A percentile compares a stretch with the other conserved stretches of the same genome.
phyloP scores from a whole-genome alignment of 2,797 vertebrate species.

The Enteromius radiatus region DNA sequence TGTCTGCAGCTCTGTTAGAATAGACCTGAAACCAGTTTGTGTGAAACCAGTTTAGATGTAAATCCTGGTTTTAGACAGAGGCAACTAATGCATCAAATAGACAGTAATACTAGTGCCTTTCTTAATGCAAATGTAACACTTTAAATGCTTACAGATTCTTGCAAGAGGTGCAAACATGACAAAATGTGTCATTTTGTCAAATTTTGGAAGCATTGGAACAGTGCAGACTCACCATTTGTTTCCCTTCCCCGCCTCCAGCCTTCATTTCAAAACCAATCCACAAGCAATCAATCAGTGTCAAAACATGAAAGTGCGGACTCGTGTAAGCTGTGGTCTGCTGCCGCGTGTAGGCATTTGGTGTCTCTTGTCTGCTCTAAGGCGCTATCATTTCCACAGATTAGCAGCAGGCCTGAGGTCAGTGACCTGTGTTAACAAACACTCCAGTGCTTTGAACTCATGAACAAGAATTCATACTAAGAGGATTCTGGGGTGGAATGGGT shows the following conservation, averaged over 20 bases:
- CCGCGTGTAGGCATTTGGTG: slow-evolving; percentile 10
- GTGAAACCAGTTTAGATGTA: not conserved
- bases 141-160: slow-evolving; percentile 4
- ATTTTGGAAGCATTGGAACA: slow-evolving; percentile 23
- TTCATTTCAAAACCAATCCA: slow-evolving; percentile 57
- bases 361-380: slow-evolving; percentile 46
- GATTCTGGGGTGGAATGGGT: slow-evolving; percentile 53
- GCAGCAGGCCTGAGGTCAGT: slow-evolving; percentile 52
- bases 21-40: not conserved
- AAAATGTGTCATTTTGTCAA: slow-evolving; percentile 46
- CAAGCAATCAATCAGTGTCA: slow-evolving; percentile 61
- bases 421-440: slow-evolving; percentile 54
- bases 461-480: slow-evolving; percentile 44
- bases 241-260: slow-evolving; percentile 40
- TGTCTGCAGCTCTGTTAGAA: not conserved
- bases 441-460: slow-evolving; percentile 45
- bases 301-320: slow-evolving; percentile 47
- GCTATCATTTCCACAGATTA: slow-evolving; percentile 61
- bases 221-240: slow-evolving; percentile 34
- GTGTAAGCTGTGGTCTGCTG: slow-evolving; percentile 40
- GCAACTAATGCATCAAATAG: slow-evolving; percentile 10
- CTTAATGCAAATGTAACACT: slow-evolving; percentile 31
- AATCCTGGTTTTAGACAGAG: slow-evolving; percentile 15
- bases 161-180: slow-evolving; percentile 25
- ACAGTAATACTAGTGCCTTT: slow-evolving; percentile 6